Evolutionary conservation across 2,797 vertebrate species (phyloP).

Genomic region (Micropoecilia bifurca): DNA sequence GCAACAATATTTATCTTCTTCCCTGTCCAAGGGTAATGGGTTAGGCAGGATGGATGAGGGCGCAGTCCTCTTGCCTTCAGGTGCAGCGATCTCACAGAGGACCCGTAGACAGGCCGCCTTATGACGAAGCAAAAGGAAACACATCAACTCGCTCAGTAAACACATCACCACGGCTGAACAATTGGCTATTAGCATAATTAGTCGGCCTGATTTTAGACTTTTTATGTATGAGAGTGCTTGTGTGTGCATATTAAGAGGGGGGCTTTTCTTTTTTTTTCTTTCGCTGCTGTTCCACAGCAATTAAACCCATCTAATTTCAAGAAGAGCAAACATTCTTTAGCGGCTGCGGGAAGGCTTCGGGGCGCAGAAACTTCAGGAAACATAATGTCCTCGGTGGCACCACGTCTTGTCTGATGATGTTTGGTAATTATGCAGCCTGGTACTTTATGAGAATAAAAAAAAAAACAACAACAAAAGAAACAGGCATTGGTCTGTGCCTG

Average conservation of each 20-base stretch:
- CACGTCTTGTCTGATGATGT: slow-evolving; percentile 96
- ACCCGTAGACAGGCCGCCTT: slow-evolving; percentile 90
- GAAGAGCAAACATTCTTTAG: slow-evolving; percentile 98
- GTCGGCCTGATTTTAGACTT: slow-evolving; percentile 91
- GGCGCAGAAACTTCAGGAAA: slow-evolving; percentile 90
- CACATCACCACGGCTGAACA: slow-evolving; percentile 96
- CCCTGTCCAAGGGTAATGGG: slow-evolving; percentile 90
- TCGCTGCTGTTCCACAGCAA: slow-evolving; percentile 91
- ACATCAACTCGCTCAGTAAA: slow-evolving; percentile 95
- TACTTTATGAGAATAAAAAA: slow-evolving; percentile 80
- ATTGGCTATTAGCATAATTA: slow-evolving; percentile 99
- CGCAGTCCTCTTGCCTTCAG: slow-evolving; percentile 89
- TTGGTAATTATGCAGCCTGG: slow-evolving; percentile 97
- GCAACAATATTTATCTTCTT: slow-evolving; percentile 95
- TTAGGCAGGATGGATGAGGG: slow-evolving; percentile 92
- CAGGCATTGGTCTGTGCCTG: slow-evolving; percentile 91
- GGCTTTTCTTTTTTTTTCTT: slow-evolving; percentile 62
- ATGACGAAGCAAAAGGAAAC: slow-evolving; percentile 94
- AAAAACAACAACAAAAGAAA: slow-evolving; percentile 82
- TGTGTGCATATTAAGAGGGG: slow-evolving; percentile 59
- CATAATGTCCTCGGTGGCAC: slow-evolving; percentile 86
- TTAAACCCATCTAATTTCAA: slow-evolving; percentile 99
- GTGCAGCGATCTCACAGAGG: slow-evolving; percentile 82
- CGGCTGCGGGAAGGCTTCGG: slow-evolving; percentile 92
- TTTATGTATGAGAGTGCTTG: slow-evolving; percentile 59